Evolutionary conservation across 2,113 vertebrate species (phyloP).

Genomic region (Amazona guildingii): DNA sequence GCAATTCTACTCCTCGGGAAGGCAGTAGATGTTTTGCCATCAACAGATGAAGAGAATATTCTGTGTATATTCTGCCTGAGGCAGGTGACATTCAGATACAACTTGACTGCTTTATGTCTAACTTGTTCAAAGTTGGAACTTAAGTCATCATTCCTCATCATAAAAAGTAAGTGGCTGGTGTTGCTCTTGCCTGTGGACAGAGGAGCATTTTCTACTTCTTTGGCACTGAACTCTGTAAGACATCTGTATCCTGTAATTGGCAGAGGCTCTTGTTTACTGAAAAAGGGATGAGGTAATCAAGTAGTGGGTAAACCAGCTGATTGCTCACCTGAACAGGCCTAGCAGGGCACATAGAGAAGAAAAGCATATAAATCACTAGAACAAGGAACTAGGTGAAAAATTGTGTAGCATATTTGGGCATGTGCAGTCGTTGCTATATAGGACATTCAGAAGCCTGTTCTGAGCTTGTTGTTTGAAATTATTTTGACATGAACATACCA

Average conservation of each 20-base stretch:
- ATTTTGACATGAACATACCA: background rate
- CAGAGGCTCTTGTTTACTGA: constrained; percentile 17
- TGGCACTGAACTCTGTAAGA: constrained; percentile 7
- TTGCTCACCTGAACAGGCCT: background rate
- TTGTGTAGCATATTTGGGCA: background rate
- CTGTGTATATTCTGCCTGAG: background rate
- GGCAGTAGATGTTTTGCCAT: background rate
- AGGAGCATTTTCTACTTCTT: constrained; percentile 22
- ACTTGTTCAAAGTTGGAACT: background rate
- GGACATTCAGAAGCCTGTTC: background rate
- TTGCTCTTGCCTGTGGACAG: background rate
- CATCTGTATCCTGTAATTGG: constrained; percentile 14
- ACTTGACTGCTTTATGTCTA: background rate
- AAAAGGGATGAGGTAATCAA: constrained; percentile 32
- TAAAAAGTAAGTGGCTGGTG: background rate
- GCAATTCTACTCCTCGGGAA: background rate
- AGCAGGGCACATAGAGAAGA: background rate
- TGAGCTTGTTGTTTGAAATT: background rate
- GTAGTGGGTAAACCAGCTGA: background rate
- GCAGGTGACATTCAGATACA: background rate
- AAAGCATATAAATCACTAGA: background rate
- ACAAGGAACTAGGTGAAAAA: background rate
- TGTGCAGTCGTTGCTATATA: background rate
- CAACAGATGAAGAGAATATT: background rate
- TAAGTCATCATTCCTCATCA: background rate